phyloP scores from a whole-genome alignment of 2,113 vertebrate species.

The Stomatorhinus ivindoensis region DNA sequence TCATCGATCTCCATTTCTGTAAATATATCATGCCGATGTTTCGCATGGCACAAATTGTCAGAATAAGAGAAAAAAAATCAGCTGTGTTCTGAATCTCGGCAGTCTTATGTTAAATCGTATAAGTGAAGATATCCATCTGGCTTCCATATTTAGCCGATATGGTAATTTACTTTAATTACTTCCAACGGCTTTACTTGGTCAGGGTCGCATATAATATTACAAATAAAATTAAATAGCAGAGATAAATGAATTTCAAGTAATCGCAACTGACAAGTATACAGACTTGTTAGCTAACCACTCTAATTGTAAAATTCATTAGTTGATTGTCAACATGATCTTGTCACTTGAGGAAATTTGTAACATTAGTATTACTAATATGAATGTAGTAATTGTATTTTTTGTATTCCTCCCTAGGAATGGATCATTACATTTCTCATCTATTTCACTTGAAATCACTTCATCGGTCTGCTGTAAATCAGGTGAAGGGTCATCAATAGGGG shows the following conservation, averaged over 20 bases:
- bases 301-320: neutral
- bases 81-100: neutral
- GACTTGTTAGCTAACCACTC: neutral
- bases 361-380: neutral
- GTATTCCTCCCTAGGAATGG: neutral
- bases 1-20: neutral
- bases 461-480: neutral
- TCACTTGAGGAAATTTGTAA: neutral
- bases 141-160: neutral
- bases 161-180: neutral
- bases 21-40: neutral
- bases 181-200: neutral
- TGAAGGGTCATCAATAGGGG: neutral
- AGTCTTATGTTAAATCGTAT: neutral
- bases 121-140: neutral
- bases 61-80: neutral
- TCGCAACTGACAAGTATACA: neutral
- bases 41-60: neutral
- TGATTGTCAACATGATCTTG: neutral
- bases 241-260: neutral
- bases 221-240: neutral
- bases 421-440: neutral
- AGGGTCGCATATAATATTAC: neutral
- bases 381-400: neutral
- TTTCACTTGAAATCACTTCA: neutral